Base-by-base conservation (phyloP, 2,888 invertebrate species). In the Nezara viridula region DNA sequence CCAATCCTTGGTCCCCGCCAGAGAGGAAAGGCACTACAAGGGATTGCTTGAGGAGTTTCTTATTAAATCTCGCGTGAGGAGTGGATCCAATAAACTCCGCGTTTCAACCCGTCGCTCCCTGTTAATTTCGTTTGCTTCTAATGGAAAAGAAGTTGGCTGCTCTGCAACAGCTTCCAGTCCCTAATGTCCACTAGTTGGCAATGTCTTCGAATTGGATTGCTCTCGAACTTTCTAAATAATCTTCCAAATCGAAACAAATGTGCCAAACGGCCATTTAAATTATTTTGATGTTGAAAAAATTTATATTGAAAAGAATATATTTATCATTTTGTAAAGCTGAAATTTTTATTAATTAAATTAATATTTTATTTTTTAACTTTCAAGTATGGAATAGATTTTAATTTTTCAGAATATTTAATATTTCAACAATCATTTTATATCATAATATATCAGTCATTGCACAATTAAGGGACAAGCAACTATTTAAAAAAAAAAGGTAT, bases 31-130 rank as follows among this genome's bases (percentile, higher is more conserved):
- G 12, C 14, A 60, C 60, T 60, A 60, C 27, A 27, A 7, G 32
- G 19, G 66, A 32, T 66, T 27, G 32, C 14, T 14, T 14, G 66
- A 66, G 32, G 3, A 66, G 66, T 66, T 66, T 27, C 66, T 66
- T 66, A 66, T 66, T 66, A 66, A 66, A 66, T 66, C 66, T 32
- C 16, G 66, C 66, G 66, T 66, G 66, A 66, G 66, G 66, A 66
- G 66, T 66, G 66, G 66, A 66, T 66, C 66, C 66, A 66, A 66
- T 66, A 66, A 66, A 66, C 66, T 66, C 32, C 32, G 66, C 66
- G 66, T 66, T 66, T 32, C 66, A 66, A 66, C 32, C 66, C 66
- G 66, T 66, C 66, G 66, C 66, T 66, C 32, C 7, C 32, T 32
- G 66, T 66, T 66, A 66, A 66, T 66, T 66, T 66, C 66, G 66